phyloP scores from a whole-genome alignment of 1,140 invertebrate species.

The Chelonus insularis region DNA sequence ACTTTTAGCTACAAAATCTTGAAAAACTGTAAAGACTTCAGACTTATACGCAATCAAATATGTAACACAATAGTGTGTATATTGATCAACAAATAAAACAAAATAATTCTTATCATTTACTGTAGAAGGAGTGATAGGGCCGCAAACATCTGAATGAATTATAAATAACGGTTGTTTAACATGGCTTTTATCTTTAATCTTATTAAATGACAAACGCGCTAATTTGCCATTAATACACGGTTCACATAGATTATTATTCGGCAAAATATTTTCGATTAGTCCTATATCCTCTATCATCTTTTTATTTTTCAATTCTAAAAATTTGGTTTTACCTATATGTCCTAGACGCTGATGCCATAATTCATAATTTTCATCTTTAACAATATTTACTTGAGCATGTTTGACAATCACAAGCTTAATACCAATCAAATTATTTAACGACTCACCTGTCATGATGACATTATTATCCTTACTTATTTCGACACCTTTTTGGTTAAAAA shows the following conservation, averaged over 20 bases:
- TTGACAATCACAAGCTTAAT: constrained; percentile 24
- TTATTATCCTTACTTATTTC: constrained; percentile 35
- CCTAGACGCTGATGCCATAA: constrained; percentile 49
- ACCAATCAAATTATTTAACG: constrained; percentile 38
- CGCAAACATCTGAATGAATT: constrained; percentile 5
- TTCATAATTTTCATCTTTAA: constrained; percentile 36
- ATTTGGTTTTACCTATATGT: constrained; percentile 47
- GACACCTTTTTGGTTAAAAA: constrained; percentile 39
- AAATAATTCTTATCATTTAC: constrained; percentile 7
- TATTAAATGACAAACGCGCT: constrained; percentile 37
- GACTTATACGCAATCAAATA: constrained; percentile 27
- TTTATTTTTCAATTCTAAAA: constrained; percentile 43
- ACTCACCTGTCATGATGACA: constrained; percentile 34
- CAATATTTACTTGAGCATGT: constrained; percentile 21
- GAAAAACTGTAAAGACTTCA: constrained; percentile 23
- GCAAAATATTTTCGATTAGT: neutral
- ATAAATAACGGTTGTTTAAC: constrained; percentile 4
- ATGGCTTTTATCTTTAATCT: neutral
- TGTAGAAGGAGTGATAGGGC: constrained; percentile 20
- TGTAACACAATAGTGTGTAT: constrained; percentile 22
- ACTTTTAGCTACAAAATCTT: constrained; percentile 15
- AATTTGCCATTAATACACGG: constrained; percentile 57
- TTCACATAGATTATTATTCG: constrained; percentile 47
- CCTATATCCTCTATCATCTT: constrained; percentile 39
- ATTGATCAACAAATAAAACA: constrained; percentile 17